Base-by-base conservation (phyloP, 2,113 vertebrate genomes). In the Phrynosoma blainvillii region DNA sequence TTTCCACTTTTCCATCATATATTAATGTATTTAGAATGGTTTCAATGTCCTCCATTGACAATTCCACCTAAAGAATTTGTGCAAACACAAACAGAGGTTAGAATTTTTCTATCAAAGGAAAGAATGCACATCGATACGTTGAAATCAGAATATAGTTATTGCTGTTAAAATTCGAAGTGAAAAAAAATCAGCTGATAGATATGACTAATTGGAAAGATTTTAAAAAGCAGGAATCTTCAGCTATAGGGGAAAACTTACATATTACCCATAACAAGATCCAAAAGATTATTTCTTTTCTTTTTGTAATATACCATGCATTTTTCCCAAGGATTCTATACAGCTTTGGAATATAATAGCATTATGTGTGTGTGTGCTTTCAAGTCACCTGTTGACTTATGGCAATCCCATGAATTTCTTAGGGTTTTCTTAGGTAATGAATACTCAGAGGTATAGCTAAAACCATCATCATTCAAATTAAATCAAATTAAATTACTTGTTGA, bases 21-120 rank as follows among this genome's bases (percentile, higher is more conserved):
- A 99, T 99, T 47, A 99, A 96, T 0, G 99, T 99, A 94, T 99
- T 99, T 87, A 99, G 95, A 95, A 99, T 99, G 78, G 99, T 99
- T 97, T 99, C 99, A 7, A 99, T 99, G 93, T 99, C 99, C 86
- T 99, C 99, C 99, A 99, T 99, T 21, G 99, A 99, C 93, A 99
- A 93, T 85, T 99, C 99, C 88, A 99, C 99, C 99, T 99, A 88
- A 83, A 91, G 88, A 85, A 81, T 89, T 82, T 52, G 42, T 74
- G 88, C 83, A 54, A 66, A 32, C 11, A 32, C 11, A 85, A 84
- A 36, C 2, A 14, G 10, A 40, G 74, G 83, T 62, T 62, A 81
- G 59, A 11, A 52, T 66, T 83, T 83, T 18, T 88, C 27, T 32
- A 88, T 20, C 77, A 80, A 42, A 83, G 11, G 62, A 68, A 75